These are phyloP conservation scores for Enteromius trimaculatus DNA, from an alignment of 2,797 vertebrate genomes.

Conservation along the genomic window DNA sequence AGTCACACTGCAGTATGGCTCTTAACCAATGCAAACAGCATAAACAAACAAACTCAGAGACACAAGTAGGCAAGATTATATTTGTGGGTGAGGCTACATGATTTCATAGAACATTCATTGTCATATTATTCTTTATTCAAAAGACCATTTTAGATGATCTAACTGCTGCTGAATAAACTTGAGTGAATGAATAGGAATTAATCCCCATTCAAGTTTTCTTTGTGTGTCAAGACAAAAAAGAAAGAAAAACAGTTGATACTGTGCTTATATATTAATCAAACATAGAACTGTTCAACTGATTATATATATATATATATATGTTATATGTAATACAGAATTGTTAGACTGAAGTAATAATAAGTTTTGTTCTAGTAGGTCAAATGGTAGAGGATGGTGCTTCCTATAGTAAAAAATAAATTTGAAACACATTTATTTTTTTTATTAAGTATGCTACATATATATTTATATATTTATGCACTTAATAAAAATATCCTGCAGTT, in stretches of 20 bases:
- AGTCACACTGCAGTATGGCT: slow-evolving; percentile 41
- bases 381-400: background rate
- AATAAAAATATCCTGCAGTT: background rate
- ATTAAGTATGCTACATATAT: background rate
- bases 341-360: background rate
- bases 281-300: background rate
- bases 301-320: background rate
- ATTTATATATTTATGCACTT: background rate
- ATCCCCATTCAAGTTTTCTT: slow-evolving; percentile 40
- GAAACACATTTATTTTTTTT: background rate
- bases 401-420: background rate
- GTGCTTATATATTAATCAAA: background rate
- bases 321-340: background rate
- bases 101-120: slow-evolving; percentile 38
- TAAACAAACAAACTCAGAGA: slow-evolving; percentile 25
- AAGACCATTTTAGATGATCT: slow-evolving; percentile 11
- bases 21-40: slow-evolving; percentile 42
- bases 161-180: slow-evolving; percentile 42
- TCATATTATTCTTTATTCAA: slow-evolving; percentile 29
- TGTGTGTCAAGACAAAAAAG: background rate
- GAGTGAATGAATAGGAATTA: slow-evolving; percentile 29
- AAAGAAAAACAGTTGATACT: background rate
- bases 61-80: slow-evolving; percentile 28
- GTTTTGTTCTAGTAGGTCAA: background rate
- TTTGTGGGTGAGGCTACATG: slow-evolving; percentile 26